A percentile compares a stretch with the other conserved stretches of the same genome.
These are phyloP conservation scores for Aporrectodea caliginosa DNA, from an alignment of 1,140 invertebrate genomes.

Conservation along the genomic window DNA sequence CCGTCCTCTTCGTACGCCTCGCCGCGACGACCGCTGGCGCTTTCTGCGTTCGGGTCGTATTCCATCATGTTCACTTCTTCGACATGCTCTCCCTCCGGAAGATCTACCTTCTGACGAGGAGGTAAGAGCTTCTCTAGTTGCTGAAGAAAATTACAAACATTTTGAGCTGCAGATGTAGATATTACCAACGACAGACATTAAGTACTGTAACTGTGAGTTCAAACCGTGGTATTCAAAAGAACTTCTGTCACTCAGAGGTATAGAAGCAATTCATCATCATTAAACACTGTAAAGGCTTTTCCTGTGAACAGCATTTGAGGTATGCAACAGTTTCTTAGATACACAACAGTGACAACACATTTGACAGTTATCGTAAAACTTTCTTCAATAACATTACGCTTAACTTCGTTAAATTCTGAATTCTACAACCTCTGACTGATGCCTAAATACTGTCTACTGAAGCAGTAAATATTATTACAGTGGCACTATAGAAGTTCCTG, in stretches of 20 bases:
- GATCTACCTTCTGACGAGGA: constrained; percentile 65
- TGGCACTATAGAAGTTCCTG: no score
- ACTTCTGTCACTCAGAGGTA: neutral
- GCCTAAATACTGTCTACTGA: no score
- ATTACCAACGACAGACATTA: no score
- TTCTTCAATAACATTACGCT: no score
- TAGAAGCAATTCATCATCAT: neutral
- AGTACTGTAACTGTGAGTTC: neutral
- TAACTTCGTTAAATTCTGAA: no score
- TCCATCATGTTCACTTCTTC: constrained; percentile 79
- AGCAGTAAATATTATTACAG: no score
- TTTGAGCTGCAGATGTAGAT: neutral
- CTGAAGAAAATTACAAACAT: constrained; percentile 43
- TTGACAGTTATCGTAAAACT: no score
- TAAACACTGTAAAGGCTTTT: neutral
- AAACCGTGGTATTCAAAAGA: neutral
- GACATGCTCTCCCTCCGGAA: constrained; percentile 70
- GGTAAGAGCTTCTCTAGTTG: constrained; percentile 70
- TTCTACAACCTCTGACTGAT: no score
- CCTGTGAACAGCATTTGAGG: neutral
- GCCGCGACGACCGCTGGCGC: constrained; percentile 65
- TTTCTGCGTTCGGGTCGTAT: constrained; percentile 61
- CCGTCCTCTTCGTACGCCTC: constrained; percentile 60
- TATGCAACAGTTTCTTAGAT: neutral
- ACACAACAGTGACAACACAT: no score